Evolutionary conservation across 2,888 invertebrate genomes (phyloP), one percentile per base, ranked within the genome.

Genomic region (Lepidonotus clava): DNA sequence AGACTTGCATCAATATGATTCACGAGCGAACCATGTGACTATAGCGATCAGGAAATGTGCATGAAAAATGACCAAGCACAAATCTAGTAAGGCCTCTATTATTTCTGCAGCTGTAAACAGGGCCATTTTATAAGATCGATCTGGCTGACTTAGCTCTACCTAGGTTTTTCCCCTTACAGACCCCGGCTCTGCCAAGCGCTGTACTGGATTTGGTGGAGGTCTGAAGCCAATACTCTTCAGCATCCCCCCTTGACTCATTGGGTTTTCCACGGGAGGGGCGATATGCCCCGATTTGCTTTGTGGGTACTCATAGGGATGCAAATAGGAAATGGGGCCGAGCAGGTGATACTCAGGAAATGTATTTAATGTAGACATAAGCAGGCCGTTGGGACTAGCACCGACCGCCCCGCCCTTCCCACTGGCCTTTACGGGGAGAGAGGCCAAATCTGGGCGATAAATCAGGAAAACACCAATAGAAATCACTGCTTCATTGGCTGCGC

Each of bases 401-500:
- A 11, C 46, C 5, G 8, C 46, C 46, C 46, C 46, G 46, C 46
- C 46, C 46, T 46, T 8, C 46, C 8, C 46, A 8, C 46, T 36
- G 36, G 34, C 38, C 18, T 11, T 8, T 56, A 56, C 18, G 56
- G 56, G 56, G 24, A 56, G 36, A 71, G 24, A 38, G 14, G 38
- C 36, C 4, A 18, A 71, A 71, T 36, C 71, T 34, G 71, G 71
- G 71, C 71, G 36, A 71, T 71, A 71, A 71, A 34, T 71, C 36
- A 71, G 0, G 71, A n/a, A 61, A 61, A 28, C 28, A 71, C 71
- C 71, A 71, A 71, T 71, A 71, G 71, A 38, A 38, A 34, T 71
- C 1, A 21, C 71, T 5, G 71, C 71, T 36, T 34, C 71, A 71
- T 71, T 38, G 34, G 14, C 14, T 38, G 1, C 1, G 71, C 34